Conservation (phyloP, 2,888 invertebrate species). For the Apamea epomidion region DNA sequence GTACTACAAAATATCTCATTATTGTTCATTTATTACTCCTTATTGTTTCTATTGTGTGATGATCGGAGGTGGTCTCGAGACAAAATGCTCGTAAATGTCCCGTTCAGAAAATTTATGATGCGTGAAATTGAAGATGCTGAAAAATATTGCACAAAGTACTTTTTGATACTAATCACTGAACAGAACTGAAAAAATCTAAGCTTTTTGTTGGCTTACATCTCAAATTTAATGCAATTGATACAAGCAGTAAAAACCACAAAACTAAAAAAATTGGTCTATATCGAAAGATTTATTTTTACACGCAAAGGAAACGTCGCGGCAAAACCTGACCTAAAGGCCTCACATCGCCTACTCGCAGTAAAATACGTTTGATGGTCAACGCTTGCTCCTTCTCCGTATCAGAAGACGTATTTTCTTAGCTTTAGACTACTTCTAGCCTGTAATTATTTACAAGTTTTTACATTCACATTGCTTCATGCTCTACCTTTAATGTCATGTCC, state of each 20-base stretch:
- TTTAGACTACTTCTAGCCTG: not conserved
- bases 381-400: not conserved
- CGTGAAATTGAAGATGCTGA: constrained; percentile 18
- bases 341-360: not conserved
- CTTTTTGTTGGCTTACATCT: not conserved
- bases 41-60: constrained; percentile 48
- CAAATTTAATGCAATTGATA: not conserved
- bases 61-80: constrained; percentile 17
- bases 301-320: not conserved
- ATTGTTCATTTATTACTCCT: constrained; percentile 59
- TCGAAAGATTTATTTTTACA: not conserved
- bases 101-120: constrained; percentile 11
- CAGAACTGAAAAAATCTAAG: not conserved
- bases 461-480: constrained; percentile 9
- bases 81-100: not conserved
- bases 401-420: not conserved
- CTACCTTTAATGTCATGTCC: constrained; percentile 5
- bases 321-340: no score
- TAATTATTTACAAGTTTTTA: not conserved
- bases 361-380: not conserved
- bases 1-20: constrained; percentile 61
- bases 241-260: not conserved
- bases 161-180: not conserved
- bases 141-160: not conserved
- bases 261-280: not conserved